Evolutionary conservation across 2,797 vertebrate species (phyloP).

Genomic region (Alosa sapidissima): DNA sequence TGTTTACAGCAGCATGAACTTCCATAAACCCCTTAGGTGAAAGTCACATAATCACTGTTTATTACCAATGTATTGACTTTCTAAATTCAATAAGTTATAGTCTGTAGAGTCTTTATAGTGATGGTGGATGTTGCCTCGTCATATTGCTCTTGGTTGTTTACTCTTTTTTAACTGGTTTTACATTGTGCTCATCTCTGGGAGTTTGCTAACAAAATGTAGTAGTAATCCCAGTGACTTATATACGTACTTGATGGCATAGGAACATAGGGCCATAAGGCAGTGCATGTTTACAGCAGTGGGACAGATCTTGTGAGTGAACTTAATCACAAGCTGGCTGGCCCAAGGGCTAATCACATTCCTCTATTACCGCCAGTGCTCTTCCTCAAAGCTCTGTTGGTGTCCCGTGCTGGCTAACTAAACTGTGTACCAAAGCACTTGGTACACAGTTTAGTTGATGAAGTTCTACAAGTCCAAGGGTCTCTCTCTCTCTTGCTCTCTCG

Average conservation of each 20-base stretch:
- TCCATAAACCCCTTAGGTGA: not conserved
- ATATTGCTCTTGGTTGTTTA: too few species aligned
- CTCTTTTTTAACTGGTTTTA: too few species aligned
- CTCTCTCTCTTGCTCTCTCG: not conserved
- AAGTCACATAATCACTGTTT: not conserved
- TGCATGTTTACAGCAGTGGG: constrained; percentile 5
- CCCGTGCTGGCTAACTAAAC: not conserved
- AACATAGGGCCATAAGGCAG: not conserved
- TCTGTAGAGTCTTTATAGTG: too few species aligned
- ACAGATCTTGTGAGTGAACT: constrained; percentile 12
- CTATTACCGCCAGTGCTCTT: not conserved
- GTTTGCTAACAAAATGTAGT: too few species aligned
- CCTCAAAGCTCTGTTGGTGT: not conserved
- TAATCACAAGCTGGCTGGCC: not conserved
- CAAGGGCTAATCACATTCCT: constrained; percentile 6
- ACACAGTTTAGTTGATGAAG: too few species aligned
- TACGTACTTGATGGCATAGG: not conserved
- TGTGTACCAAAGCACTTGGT: not conserved
- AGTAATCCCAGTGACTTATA: too few species aligned
- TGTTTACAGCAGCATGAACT: constrained; percentile 4
- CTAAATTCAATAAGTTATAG: not conserved
- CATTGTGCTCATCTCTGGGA: too few species aligned
- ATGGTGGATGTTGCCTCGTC: too few species aligned
- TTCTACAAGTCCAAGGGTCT: not conserved
- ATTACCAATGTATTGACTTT: not conserved